A percentile compares a stretch with the other conserved stretches of the same genome.
These are phyloP conservation scores for Panagrolaimus sp. DNA, from an alignment of 1,140 invertebrate species.

Conservation along the genomic window DNA sequence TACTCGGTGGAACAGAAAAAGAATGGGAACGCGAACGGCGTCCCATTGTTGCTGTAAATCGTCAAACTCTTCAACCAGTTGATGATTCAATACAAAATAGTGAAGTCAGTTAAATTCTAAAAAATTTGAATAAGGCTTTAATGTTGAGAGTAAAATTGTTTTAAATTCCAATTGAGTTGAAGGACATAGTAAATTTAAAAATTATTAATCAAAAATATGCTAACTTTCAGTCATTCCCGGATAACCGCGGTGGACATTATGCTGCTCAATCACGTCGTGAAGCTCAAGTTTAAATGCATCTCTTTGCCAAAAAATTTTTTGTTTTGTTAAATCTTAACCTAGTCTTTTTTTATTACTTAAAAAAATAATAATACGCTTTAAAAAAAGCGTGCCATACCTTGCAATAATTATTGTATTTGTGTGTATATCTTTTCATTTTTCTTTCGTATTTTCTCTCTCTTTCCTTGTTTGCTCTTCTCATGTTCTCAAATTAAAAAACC, in stretches of 20 bases:
- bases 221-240: neutral
- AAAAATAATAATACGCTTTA: too few species aligned
- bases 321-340: too few species aligned
- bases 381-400: too few species aligned
- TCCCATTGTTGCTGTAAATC: neutral
- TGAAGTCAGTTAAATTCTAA: neutral
- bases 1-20: constrained; percentile 15
- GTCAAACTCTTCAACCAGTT: neutral
- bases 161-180: neutral
- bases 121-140: neutral
- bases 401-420: too few species aligned
- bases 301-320: neutral
- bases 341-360: too few species aligned
- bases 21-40: constrained; percentile 14
- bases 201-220: neutral
- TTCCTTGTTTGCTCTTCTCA: too few species aligned
- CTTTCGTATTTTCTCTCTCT: too few species aligned
- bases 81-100: constrained; percentile 11
- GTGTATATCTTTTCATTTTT: too few species aligned
- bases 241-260: neutral
- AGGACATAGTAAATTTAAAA: neutral
- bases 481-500: too few species aligned
- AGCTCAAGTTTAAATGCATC: constrained; percentile 11
- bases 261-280: neutral
- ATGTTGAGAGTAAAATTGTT: neutral